Base-by-base conservation (phyloP, 2,888 invertebrate genomes). In the Lasius fuliginosus region DNA sequence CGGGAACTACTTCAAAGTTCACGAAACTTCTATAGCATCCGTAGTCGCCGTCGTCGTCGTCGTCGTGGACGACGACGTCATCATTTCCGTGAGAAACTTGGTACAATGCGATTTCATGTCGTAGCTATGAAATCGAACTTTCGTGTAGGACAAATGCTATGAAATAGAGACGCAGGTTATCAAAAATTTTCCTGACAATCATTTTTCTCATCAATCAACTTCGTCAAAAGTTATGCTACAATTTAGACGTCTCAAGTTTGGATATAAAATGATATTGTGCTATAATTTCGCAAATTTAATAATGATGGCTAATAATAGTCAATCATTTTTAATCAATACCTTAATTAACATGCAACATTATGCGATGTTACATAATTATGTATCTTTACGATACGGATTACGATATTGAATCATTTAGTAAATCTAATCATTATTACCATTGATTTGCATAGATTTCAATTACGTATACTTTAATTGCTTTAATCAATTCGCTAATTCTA, bases 1-100 rank as follows among this genome's bases (percentile, higher is more conserved):
- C 8, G 42, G 53, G 30, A 69, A 71, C 74, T 64, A 64, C 58
- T 33, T 33, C 53, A 36, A 75, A 87, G 58, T 84, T 79, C 49
- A 60, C 56, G 27, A 65, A 89, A 89, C 81, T 86, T 74, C 58
- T 30, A 83, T 1, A 85, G 85, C 76, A 77, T 76, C 73, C 62
- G 33, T 58, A 11, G 69, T 56, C 30, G 53, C 60, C 60, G 23
- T 60, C 58, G 30, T 46, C 58, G n/a, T 49, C 42, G 18, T 49
- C 42, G 30, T 46, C 58, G n/a, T 49, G 30, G 18, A 36, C 42
- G 23, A 23, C 75, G 76, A 65, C 56, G 27, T 27, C 68, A 15
- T 64, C 40, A 3, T 81, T 64, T 77, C 60, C 49, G n/a, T 40
- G 69, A 36, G 67, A 33, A 88, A 88, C 84, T 89, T 87, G 30